Evolutionary conservation across 2,888 invertebrate species (phyloP).

Genomic region (Tuberolachnus salignus): DNA sequence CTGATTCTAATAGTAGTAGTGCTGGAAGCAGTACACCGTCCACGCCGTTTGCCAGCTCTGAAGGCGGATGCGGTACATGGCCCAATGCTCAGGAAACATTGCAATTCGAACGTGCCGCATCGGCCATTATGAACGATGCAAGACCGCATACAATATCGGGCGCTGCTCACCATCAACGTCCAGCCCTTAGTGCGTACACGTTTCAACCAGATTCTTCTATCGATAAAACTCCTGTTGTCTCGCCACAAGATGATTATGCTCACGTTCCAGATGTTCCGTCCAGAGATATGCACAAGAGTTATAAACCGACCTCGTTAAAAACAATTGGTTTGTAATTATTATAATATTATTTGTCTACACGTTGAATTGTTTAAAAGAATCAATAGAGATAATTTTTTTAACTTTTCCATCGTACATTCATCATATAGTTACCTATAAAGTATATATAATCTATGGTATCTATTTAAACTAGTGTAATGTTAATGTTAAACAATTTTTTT

Average conservation of each 20-base stretch:
- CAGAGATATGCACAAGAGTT: constrained; percentile 48
- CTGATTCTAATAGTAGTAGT: constrained; percentile 54
- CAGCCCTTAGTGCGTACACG: constrained; percentile 85
- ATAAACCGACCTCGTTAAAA: constrained; percentile 37
- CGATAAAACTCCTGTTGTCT: constrained; percentile 60
- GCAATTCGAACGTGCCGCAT: constrained; percentile 76
- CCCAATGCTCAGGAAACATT: constrained; percentile 78
- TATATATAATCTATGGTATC: too few relatives aligned
- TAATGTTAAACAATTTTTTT: too few relatives aligned
- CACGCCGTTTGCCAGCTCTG: constrained; percentile 51
- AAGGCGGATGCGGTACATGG: constrained; percentile 66
- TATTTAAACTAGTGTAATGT: too few relatives aligned
- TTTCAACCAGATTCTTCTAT: constrained; percentile 73
- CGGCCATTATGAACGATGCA: constrained; percentile 75
- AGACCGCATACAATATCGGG: constrained; percentile 93
- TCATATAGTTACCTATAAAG: too few relatives aligned
- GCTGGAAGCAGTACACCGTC: constrained; percentile 53
- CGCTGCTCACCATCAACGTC: constrained; percentile 68
- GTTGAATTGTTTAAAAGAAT: too few relatives aligned
- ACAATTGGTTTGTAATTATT: constrained; percentile 59
- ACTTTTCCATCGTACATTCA: too few relatives aligned
- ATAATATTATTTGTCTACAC: constrained; percentile 57
- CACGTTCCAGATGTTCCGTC: constrained; percentile 51
- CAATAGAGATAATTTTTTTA: too few relatives aligned
- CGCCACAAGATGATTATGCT: constrained; percentile 59